Conservation (phyloP, 92 coral and sea anemone genomes). For the Bergia sp. region DNA sequence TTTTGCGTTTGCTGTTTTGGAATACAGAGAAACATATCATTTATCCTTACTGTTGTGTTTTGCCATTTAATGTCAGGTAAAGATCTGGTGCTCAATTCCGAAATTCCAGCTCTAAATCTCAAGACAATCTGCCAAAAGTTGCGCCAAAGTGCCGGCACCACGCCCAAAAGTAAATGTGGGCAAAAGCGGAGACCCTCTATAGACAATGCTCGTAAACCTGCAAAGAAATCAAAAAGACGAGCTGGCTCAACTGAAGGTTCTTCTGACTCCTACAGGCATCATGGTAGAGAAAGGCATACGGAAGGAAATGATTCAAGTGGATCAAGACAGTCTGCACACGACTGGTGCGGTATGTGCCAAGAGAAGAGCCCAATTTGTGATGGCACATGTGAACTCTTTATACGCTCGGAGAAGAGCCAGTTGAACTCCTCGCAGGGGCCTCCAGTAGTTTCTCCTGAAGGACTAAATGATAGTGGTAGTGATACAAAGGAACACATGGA, state of each 20-base stretch:
- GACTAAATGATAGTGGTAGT: not conserved
- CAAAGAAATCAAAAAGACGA: constrained; percentile 55
- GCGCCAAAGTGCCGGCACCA: constrained; percentile 66
- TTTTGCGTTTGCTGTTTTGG: no score
- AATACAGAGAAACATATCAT: no score
- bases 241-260: constrained; percentile 37
- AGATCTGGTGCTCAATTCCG: constrained; percentile 73
- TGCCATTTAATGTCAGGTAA: constrained; percentile 68
- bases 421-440: not conserved
- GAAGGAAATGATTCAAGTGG: not conserved
- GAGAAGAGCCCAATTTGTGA: not conserved
- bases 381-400: not conserved
- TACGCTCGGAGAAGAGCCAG: not conserved
- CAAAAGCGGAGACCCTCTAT: constrained; percentile 9
- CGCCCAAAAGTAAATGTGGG: constrained; percentile 60
- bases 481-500: constrained; percentile 70
- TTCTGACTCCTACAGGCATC: not conserved
- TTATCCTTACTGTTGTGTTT: not conserved
- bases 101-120: constrained; percentile 74
- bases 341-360: constrained; percentile 18
- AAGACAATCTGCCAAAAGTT: constrained; percentile 82
- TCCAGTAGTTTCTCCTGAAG: not conserved
- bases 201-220: constrained; percentile 17
- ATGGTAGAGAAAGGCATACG: not conserved
- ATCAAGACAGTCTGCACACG: not conserved